Evolutionary conservation across 2,888 invertebrate species (phyloP), one percentile per base, ranked within the genome.

Genomic region (Troilus luridus): DNA sequence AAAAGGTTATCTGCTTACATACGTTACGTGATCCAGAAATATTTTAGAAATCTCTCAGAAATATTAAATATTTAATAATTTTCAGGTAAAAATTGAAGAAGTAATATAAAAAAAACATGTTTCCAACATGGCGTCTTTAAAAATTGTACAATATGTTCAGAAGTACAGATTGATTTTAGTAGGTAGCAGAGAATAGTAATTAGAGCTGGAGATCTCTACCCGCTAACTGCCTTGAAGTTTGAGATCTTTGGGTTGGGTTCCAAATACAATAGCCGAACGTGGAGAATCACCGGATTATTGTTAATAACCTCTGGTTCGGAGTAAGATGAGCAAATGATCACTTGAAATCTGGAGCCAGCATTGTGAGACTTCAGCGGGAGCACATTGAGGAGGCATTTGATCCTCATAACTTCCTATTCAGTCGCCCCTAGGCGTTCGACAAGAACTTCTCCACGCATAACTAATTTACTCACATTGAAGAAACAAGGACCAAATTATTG

Each of bases 391-490:
- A 41, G 41, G 72, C 27, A 77, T 77, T 77, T 77, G 27, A 77
- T 77, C 41, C 41, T 41, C 72, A 77, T 41, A 77, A 77, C 72
- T 77, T 41, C 41, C 72, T 41, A 77, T 77, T 77, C 9, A 77
- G 41, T 77, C 27, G 27, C 41, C 72, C 10, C 72, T 77, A 27
- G 27, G 72, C 27, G 6, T 0, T 41, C 5, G 17, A 77, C 17
- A 41, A 41, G 41, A 77, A 77, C 72, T 77, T 77, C 72, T 27
- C 27, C 27, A 77, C 27, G 10, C 72, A 77, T 77, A 77, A 77
- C 72, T 77, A 77, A 77, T 77, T 77, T 77, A 77, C 14, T 77
- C 27, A 77, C 72, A 41, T 41, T 77, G 41, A 77, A 77, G 72
- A 41, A 41, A 41, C 27, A 41, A 41, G 7, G 27, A 9, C 17